A percentile compares a stretch with the other conserved stretches of the same genome.
These are phyloP conservation scores for Micropterix aruncella DNA, from an alignment of 2,888 invertebrate genomes.

Conservation along the genomic window DNA sequence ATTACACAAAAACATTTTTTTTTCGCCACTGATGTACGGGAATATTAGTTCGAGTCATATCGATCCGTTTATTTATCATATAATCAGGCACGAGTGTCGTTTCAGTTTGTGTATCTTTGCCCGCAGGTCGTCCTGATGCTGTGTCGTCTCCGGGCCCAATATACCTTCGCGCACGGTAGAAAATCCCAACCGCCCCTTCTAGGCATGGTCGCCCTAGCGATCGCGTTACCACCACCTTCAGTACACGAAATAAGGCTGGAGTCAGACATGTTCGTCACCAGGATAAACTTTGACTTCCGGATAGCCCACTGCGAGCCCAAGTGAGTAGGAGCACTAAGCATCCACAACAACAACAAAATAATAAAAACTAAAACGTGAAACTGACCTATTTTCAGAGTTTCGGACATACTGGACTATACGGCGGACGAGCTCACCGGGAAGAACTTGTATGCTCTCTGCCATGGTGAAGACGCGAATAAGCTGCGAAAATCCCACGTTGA, in stretches of 20 bases:
- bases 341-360: no score
- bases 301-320: slow-evolving; percentile 95
- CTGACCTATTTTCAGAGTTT: slow-evolving; percentile 48
- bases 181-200: slow-evolving; percentile 77
- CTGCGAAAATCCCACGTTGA: slow-evolving; percentile 90
- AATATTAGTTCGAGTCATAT: no score
- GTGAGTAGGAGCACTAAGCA: slow-evolving; percentile 43
- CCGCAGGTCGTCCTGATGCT: slow-evolving; percentile 83
- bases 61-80: no score
- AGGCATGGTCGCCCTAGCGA: slow-evolving; percentile 91
- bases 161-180: slow-evolving; percentile 80
- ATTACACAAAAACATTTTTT: no score
- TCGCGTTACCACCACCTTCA: slow-evolving; percentile 92
- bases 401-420: slow-evolving; percentile 83
- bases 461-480: slow-evolving; percentile 90
- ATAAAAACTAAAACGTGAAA: no score
- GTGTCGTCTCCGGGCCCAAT: slow-evolving; percentile 84
- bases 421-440: slow-evolving; percentile 89
- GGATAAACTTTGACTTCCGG: slow-evolving; percentile 90
- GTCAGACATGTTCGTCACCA: slow-evolving; percentile 91
- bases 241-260: slow-evolving; percentile 94
- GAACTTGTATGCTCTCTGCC: slow-evolving; percentile 87
- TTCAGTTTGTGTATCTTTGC: neutral
- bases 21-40: no score
- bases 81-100: no score